Base-by-base conservation (phyloP, 2,888 invertebrate species). In the Trichacis sp. region DNA sequence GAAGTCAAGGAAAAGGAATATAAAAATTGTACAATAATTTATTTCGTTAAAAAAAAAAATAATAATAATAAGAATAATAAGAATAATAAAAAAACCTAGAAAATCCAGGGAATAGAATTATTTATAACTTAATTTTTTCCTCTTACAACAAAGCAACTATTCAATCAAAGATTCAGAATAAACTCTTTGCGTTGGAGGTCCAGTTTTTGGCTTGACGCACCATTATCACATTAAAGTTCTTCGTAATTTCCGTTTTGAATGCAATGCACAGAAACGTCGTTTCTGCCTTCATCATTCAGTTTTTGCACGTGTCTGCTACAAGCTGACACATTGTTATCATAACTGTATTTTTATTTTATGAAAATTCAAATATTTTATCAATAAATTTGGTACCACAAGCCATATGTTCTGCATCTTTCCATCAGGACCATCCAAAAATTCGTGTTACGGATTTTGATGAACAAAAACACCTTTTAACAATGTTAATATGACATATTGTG, bases 401-500 rank as follows among this genome's bases (percentile, higher is more conserved):
- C 90, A 91, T 91, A 54, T 88, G 86, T 53, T 82, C 82, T 2
- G 88, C 86, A 55, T 88, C 83, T 30, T 80, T 82, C 75, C 87
- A 86, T 88, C 89, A 89, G 76, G 88, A 87, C 85, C 89, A 88
- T 73, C 92, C 91, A 84, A 89, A 90, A 79, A 91, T 88, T 80
- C 91, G 85, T 38, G 85, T 85, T 38, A 91, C 91, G 49, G 82
- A 75, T 70, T 84, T 84, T 80, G 88, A 87, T 55, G 87, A 88
- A 81, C 92, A 92, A 79, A 90, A 91, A 84, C 92, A 92, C 81
- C 91, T n/a, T n/a, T n/a, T n/a, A n/a, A n/a, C n/a, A n/a, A n/a
- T n/a, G n/a, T n/a, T n/a, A n/a, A n/a, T n/a, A n/a, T n/a, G n/a
- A n/a, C n/a, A n/a, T n/a, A n/a, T n/a, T n/a, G n/a, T n/a, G n/a